Conservation (phyloP, 2,113 vertebrate genomes). For the Athene cunicularia region DNA sequence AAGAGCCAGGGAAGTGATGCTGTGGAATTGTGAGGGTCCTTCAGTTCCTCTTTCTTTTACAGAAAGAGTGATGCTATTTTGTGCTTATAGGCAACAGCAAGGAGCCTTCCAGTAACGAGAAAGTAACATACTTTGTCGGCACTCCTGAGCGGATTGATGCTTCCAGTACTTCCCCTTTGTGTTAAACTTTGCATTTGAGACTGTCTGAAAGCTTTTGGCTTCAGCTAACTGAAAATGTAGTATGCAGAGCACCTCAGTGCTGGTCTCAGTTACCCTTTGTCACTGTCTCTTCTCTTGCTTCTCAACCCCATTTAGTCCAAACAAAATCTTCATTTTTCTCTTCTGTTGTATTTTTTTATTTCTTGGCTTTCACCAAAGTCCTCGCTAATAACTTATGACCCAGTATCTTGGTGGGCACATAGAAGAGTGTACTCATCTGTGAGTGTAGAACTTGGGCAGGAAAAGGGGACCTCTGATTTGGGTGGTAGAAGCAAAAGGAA, state of each 20-base stretch:
- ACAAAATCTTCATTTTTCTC: background rate
- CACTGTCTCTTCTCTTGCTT: background rate
- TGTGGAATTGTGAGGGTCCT: background rate
- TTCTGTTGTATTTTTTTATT: background rate
- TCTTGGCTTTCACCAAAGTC: background rate
- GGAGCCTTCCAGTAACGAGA: background rate
- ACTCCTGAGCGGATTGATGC: background rate
- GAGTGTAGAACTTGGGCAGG: background rate
- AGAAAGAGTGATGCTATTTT: background rate
- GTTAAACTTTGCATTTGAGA: background rate
- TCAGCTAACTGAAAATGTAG: background rate
- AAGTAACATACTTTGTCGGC: background rate
- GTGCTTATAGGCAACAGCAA: background rate
- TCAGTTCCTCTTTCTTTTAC: background rate
- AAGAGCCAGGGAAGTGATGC: background rate
- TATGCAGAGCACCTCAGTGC: background rate
- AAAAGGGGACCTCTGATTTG: background rate
- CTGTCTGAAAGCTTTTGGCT: background rate
- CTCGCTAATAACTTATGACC: accelerated
- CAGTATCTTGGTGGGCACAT: background rate
- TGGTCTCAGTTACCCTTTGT: background rate
- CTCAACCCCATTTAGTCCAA: background rate
- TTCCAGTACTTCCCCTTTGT: background rate
- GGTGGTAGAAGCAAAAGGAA: background rate
- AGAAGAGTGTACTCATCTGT: background rate